Conservation (phyloP, 1,140 invertebrate species). For the Drosophila malerkotliana region DNA sequence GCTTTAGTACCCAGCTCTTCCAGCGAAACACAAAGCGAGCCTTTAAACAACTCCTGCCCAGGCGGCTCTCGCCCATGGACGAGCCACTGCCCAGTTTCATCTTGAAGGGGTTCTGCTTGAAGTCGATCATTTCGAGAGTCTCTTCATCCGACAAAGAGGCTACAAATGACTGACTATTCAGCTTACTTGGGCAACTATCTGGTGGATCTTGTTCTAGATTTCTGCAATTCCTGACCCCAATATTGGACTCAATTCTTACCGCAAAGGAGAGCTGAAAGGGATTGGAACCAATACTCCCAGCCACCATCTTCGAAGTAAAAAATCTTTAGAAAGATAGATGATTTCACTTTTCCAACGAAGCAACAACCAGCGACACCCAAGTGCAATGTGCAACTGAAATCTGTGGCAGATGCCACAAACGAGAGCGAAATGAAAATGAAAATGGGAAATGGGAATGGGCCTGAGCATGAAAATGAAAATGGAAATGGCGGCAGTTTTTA, state of each 20-base stretch:
- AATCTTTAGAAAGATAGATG: conserved; percentile 52
- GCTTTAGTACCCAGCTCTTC: conserved; percentile 79
- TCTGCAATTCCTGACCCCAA: conserved; percentile 2
- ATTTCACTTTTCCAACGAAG: conserved; percentile 67
- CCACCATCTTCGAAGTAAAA: conserved; percentile 62
- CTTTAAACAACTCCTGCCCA: conserved; percentile 72
- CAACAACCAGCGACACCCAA: conserved; percentile 58
- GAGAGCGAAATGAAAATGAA: conserved; percentile 43
- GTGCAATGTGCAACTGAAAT: conserved; percentile 72
- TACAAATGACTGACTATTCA: conserved; percentile 38
- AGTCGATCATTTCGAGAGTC: conserved; percentile 70
- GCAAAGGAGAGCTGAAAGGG: conserved; percentile 76
- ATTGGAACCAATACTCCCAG: conserved; percentile 64
- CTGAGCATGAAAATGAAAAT: conserved; percentile 23
- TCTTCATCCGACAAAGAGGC: conserved; percentile 40
- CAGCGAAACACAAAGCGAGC: conserved; percentile 80
- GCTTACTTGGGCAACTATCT: conserved; percentile 5
- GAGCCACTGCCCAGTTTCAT: conserved; percentile 67
- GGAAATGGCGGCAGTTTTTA: conserved; percentile 56
- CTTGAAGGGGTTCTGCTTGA: conserved; percentile 82
- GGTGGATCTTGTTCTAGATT: background rate
- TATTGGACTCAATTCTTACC: conserved; percentile 52
- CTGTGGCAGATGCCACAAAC: conserved; percentile 26
- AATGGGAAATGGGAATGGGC: conserved; percentile 27
- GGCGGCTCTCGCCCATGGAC: conserved; percentile 59